Base-by-base conservation (phyloP, 2,113 vertebrate species). In the Malurus melanocephalus region DNA sequence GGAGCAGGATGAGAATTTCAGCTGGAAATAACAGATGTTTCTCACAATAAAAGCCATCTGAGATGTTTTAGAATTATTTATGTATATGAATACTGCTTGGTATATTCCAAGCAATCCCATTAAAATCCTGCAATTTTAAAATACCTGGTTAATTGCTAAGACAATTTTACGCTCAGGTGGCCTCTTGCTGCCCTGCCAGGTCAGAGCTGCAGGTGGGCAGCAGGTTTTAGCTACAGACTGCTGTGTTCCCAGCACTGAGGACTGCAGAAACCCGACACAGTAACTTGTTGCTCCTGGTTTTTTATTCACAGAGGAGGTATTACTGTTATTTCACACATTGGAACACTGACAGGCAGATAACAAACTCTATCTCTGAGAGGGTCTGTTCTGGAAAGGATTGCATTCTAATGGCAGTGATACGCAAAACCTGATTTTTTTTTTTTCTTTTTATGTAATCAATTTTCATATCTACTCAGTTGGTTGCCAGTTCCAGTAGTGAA, bases 301-400 rank as follows among this genome's bases (percentile, higher is more conserved):
- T 87, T 72, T 45, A 28, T 42, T 42, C 13, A 6, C 2, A 52
- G 15, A 62, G 27, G 27, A 53, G 32, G 11, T 40, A 13, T 3
- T 24, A 12, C 13, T 62, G 0, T 61, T 85, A 8, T 76, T 72
- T 46, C 1, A 1, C 33, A 4, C 2, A 2, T 1, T 33, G 18
- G 40, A 77, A 35, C 24, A 26, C 38, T 57, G 22, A 65, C 43
- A 64, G 65, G 16, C 2, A 10, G 33, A 15, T 30, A 80, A 33
- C 10, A 11, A 81, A 13, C 11, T 72, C 13, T 7, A 0, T 40
- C 27, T 90, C 27, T 53, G 49, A 81, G 52, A 23, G 66, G 42
- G 8, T 68, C 53, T 75, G 7, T 46, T 84, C 61, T 78, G 49
- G 75, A 68, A 80, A 88, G 30, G 24, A 33, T 18, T 49, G 24